A percentile compares a stretch with the other conserved stretches of the same genome.
phyloP scores from a whole-genome alignment of 2,113 vertebrate species.

The Leiothrix lutea region DNA sequence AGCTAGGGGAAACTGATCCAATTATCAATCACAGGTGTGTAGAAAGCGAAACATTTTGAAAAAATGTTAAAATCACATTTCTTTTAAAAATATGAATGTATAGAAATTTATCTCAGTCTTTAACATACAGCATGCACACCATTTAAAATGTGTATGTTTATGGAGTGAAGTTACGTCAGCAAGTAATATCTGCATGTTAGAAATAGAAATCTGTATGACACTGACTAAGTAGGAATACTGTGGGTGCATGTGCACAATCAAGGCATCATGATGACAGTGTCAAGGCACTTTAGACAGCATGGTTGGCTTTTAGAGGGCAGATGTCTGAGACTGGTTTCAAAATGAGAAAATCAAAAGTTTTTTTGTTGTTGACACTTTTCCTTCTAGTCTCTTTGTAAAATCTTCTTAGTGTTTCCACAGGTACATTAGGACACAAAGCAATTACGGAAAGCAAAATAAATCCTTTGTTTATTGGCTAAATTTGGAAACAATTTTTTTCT shows the following conservation, averaged over 20 bases:
- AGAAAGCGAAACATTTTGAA: not conserved
- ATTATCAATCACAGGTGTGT: not conserved
- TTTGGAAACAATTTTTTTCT: constrained; percentile 56
- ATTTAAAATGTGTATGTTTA: not conserved
- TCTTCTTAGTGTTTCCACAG: not conserved
- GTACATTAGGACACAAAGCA: not conserved
- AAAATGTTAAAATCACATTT: not conserved
- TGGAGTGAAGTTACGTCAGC: not conserved
- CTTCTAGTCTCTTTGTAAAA: not conserved
- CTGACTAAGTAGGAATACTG: not conserved
- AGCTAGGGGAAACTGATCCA: not conserved
- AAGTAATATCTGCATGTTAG: not conserved
- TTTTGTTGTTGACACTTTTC: not conserved
- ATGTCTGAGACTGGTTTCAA: not conserved
- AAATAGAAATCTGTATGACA: not conserved
- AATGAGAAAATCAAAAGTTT: not conserved
- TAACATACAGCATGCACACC: not conserved
- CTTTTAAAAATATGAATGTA: not conserved
- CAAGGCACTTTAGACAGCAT: not conserved
- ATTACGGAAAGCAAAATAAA: constrained; percentile 33
- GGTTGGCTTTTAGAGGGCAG: not conserved
- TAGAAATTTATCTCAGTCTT: not conserved
- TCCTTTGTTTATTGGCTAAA: constrained; percentile 21
- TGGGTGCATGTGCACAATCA: not conserved
- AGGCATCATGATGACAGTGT: rapidly evolving